phyloP scores from a whole-genome alignment of 2,888 invertebrate genomes.

The Megalurothrips usitatus region DNA sequence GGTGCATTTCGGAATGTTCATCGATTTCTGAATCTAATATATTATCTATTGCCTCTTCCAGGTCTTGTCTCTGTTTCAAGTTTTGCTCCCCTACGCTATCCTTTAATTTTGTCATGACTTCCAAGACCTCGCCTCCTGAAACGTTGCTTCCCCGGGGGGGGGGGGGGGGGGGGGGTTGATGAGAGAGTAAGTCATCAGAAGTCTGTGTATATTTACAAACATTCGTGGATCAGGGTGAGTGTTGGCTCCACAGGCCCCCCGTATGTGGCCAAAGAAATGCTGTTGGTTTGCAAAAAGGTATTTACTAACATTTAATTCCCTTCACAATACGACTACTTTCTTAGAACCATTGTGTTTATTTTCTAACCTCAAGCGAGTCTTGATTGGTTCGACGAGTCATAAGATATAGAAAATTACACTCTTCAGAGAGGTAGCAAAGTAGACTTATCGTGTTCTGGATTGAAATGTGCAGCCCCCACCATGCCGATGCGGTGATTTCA shows the following conservation, averaged over 20 bases:
- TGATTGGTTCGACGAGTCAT: background rate
- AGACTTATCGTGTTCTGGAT: background rate
- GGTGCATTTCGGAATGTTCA: background rate
- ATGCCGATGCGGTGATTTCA: background rate
- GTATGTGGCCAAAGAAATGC: background rate
- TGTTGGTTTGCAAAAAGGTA: background rate
- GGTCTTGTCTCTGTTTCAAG: background rate
- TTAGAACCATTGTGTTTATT: background rate
- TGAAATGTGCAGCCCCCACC: background rate
- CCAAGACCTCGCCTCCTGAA: background rate
- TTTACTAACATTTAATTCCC: background rate
- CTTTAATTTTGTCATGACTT: background rate
- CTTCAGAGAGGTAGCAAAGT: background rate
- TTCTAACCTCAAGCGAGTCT: background rate
- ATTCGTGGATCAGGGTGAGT: conserved; percentile 37
- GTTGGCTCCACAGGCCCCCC: conserved; percentile 35
- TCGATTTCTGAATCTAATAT: background rate
- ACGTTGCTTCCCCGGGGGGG: conserved; percentile 37
- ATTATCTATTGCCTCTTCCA: background rate
- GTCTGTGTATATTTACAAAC: conserved; percentile 35
- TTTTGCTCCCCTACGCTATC: background rate
- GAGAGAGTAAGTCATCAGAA: conserved; percentile 35
- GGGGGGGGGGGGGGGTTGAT: no score
- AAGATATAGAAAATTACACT: background rate
- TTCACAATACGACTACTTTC: background rate